Base-by-base conservation (phyloP, 92 coral and sea anemone genomes). In the Epizoanthus ramosus region DNA sequence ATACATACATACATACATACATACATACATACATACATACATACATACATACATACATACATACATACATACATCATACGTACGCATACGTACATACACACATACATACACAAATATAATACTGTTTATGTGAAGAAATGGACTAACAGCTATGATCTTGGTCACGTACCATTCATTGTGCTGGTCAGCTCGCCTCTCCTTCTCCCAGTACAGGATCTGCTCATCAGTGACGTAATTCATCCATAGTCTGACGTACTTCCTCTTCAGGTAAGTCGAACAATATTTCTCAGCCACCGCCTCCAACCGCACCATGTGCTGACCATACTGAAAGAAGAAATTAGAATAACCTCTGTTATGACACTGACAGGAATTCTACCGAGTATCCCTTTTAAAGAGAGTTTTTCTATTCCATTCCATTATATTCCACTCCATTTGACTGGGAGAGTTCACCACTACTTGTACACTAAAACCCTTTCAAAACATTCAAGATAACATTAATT, bases 191-290 rank as follows among this genome's bases (percentile, higher is more conserved):
- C 75, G 87, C 64, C 92, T 88, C 63, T 97, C 99, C 64, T 97
- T 97, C 85, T 97, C 97, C 99, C 99, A 97, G 63, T 88, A 90
- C 75, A 94, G 71, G 84, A 97, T 86, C 86, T 95, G 97, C 83
- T 97, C 95, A 23, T 92, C 94, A 10, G 93, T 97, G 16, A 94
- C 92, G 65, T 82, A 97, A 71, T 90, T 92, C 74, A 92, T 94
- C 99, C 99, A 97, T 60, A 76, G 54, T 72, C 86, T 81, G 66
- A 92, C 85, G 88, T 94, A 97, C 77, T 94, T 97, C 73, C 81
- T 90, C 68, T 85, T 75, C 47, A 93, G 87, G 79, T 79, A 92
- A 14, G 93, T 85, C 13, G 88, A 69, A 68, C 95, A 94, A 70
- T 92, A 97, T 61, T 97, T 92, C 47, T 81, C 89, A 4, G 99